Evolutionary conservation across 2,113 vertebrate genomes (phyloP), one percentile per base, ranked within the genome.

Genomic region (Planiliza haematocheilus): DNA sequence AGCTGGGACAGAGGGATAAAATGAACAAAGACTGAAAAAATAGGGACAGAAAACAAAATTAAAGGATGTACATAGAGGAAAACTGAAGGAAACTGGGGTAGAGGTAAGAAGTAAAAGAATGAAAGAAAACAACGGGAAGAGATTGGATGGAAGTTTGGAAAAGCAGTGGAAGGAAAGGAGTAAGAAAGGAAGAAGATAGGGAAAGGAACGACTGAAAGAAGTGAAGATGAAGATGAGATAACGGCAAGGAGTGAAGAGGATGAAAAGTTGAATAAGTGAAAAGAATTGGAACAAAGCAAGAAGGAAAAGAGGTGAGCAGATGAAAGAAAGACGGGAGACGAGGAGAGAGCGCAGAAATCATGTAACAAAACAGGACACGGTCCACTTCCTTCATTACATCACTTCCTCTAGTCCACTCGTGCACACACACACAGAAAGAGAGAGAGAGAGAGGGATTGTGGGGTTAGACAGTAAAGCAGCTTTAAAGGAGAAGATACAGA

Each of bases 381-480:
- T 57, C 4, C 2, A 82, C 76, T 87, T 87, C 86, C 89, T 84
- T 60, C 11, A 14, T 82, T 70, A 62, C 84, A 78, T 90, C 86
- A 90, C 79, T 78, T 88, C 81, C 83, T 76, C 24, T 70, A 30
- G 59, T 60, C 16, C 70, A 56, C 6, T 8, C 52, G 42, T 61
- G 43, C 50, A 57, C 65, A 52, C 13, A 48, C 36, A 50, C 17
- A 60, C 63, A 63, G 21, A 38, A n/a, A n/a, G n/a, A n/a, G n/a
- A n/a, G n/a, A n/a, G n/a, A 30, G 24, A 5, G 5, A 36, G 63
- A 30, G 24, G 70, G 70, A 82, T 84, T 76, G 67, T 45, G 75
- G 63, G 79, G n/a, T n/a, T 82, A 69, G 74, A 84, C 70, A 70
- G 61, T 79, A 77, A 87, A 82, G 75, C 75, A 50, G 82, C 82